phyloP scores from a whole-genome alignment of 2,797 vertebrate species.

The Channa striata region DNA sequence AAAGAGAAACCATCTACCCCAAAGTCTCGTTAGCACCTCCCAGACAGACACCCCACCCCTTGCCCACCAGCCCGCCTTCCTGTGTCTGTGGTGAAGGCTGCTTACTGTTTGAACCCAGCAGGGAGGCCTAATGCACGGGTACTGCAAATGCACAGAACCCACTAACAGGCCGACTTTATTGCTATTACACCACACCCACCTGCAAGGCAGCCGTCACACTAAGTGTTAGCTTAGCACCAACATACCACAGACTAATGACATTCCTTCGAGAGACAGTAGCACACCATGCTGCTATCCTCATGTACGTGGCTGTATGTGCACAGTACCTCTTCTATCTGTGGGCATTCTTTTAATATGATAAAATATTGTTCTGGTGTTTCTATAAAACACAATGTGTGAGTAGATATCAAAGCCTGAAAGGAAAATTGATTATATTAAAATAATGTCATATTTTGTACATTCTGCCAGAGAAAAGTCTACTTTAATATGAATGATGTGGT shows the following conservation, averaged over 20 bases:
- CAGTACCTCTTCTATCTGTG: slow-evolving; percentile 12
- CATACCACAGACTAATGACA: slow-evolving; percentile 60
- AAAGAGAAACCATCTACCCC: slow-evolving; percentile 25
- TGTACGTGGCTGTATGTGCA: slow-evolving; percentile 16
- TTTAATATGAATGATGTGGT: slow-evolving; percentile 8
- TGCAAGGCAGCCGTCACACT: slow-evolving; percentile 65
- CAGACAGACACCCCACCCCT: slow-evolving; percentile 62
- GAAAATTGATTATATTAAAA: neutral
- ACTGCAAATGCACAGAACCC: slow-evolving; percentile 54
- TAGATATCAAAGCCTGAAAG: slow-evolving; percentile 5
- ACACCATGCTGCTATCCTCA: slow-evolving; percentile 29
- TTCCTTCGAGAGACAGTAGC: slow-evolving; percentile 52
- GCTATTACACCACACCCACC: slow-evolving; percentile 72
- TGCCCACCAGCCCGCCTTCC: slow-evolving; percentile 61
- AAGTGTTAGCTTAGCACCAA: slow-evolving; percentile 63
- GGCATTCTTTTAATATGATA: slow-evolving; percentile 9
- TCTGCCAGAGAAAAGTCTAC: neutral
- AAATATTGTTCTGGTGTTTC: slow-evolving; percentile 23
- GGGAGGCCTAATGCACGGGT: slow-evolving; percentile 57
- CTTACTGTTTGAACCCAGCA: slow-evolving; percentile 76
- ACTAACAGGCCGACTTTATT: slow-evolving; percentile 75
- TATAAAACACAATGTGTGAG: slow-evolving; percentile 4
- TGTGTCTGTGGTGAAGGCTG: slow-evolving; percentile 64
- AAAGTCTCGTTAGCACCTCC: slow-evolving; percentile 60
- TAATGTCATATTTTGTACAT: neutral